Base-by-base conservation (phyloP, 2,113 vertebrate genomes). In the Megaleporinus macrocephalus region DNA sequence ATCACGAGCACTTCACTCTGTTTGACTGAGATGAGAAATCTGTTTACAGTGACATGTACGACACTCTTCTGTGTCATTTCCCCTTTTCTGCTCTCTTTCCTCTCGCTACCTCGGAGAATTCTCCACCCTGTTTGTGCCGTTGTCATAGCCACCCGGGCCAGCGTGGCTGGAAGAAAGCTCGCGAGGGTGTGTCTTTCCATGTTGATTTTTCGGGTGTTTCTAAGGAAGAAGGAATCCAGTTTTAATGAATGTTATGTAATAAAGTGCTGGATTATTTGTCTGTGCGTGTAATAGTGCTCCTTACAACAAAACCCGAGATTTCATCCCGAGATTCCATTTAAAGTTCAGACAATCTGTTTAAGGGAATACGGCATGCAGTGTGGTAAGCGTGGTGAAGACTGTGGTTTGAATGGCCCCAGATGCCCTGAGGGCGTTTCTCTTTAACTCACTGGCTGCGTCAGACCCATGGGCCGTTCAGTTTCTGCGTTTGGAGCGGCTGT, bases 401-500 rank as follows among this genome's bases (percentile, higher is more conserved):
- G 44, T 63, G 29, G 57, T 49, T 66, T n/a, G 16, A 29, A 65
- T 78, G 12, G 22, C 53, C 86, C 24, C 0, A 7, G 33, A 69
- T 2, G 63, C 69, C 24, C 44, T n/a, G 61, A 49, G 36, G 73
- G 73, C 78, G 6, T 84, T 89, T 92, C 84, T 92, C 95, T 92
- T 94, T 95, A 94, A 94, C 91, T 76, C 80, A 15, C 86, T 20
- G 33, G 11, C 87, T 88, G 87, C 16, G 84, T 87, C 93, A 99
- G 98, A 98, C 89, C 95, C 96, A 85, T 96, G 95, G 89, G 97
- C 97, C 20, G 94, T 98, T 86, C 95, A 96, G 83, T 98, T 99
- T 88, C 95, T 99, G 74, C 95, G 96, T 85, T 93, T 99, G 68
- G 98, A 99, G 92, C 94, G 93, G 66, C 83, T 97, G 4, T 99